phyloP scores from a whole-genome alignment of 2,797 vertebrate genomes.

The Bryconaethiops microstoma region DNA sequence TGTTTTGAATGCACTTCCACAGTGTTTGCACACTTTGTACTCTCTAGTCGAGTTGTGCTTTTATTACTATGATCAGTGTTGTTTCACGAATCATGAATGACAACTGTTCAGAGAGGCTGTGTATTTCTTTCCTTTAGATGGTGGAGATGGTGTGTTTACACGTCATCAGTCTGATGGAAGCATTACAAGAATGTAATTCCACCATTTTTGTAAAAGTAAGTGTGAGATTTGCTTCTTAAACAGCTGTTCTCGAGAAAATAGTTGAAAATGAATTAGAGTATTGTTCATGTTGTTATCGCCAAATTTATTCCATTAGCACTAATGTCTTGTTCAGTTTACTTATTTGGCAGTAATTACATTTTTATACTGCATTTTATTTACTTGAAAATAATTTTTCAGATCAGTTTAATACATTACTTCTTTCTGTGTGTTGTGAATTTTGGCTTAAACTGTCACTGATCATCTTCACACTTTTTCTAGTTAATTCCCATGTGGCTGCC shows the following conservation, averaged over 20 bases:
- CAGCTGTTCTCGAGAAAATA: background rate
- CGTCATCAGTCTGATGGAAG: constrained; percentile 98
- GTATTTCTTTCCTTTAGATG: constrained; percentile 79
- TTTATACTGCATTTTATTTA: too few relatives aligned
- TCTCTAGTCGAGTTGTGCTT: background rate
- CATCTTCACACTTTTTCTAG: constrained; percentile 66
- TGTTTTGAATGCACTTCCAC: constrained; percentile 12
- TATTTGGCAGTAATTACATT: too few relatives aligned
- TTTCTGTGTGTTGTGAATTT: background rate
- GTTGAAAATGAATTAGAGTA: too few relatives aligned
- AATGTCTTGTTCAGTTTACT: too few relatives aligned
- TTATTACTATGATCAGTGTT: constrained; percentile 1
- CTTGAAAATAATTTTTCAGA: too few relatives aligned
- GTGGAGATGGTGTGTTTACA: constrained; percentile 99
- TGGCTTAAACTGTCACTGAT: background rate
- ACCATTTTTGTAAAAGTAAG: constrained; percentile 98
- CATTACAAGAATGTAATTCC: constrained; percentile 97
- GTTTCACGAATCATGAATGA: background rate
- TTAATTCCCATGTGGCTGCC: constrained; percentile 99
- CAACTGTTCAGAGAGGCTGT: constrained; percentile 28
- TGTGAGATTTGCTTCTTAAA: background rate
- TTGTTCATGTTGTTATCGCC: too few relatives aligned
- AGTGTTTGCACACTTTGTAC: background rate
- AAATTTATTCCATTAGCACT: too few relatives aligned
- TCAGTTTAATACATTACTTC: background rate